Conservation (phyloP, 1,140 invertebrate genomes). For the Heliconius congener region DNA sequence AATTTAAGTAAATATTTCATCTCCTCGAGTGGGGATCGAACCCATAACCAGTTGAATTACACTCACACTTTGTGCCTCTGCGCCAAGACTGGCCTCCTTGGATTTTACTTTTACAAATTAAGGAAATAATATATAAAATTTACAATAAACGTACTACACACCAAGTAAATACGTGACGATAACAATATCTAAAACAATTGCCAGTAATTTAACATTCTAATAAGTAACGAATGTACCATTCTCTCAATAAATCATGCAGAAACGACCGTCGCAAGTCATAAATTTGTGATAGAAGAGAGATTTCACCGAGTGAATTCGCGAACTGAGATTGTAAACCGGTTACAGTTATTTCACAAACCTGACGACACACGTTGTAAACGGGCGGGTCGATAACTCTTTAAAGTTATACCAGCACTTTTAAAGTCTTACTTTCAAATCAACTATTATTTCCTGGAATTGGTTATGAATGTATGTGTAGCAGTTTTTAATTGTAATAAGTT, state of each 20-base stretch:
- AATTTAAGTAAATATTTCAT: no score
- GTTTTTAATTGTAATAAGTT: neutral
- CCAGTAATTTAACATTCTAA: neutral
- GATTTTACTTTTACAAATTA: neutral
- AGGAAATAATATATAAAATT: no score
- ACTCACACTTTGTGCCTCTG: no score
- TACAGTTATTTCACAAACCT: slow-evolving; percentile 23
- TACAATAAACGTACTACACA: neutral
- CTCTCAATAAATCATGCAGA: slow-evolving; percentile 1
- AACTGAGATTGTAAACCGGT: slow-evolving; percentile 23
- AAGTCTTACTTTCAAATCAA: slow-evolving; percentile 13
- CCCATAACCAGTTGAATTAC: no score
- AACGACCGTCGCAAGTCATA: slow-evolving; percentile 8
- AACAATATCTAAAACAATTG: neutral
- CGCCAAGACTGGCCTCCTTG: no score
- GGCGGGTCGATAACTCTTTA: slow-evolving; percentile 26
- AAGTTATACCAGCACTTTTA: slow-evolving; percentile 16
- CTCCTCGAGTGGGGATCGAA: no score
- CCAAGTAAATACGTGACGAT: neutral
- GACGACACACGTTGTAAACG: slow-evolving; percentile 1
- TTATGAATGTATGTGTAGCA: neutral
- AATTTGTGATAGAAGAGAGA: slow-evolving; percentile 17
- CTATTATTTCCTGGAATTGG: slow-evolving; percentile 9
- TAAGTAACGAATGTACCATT: neutral
- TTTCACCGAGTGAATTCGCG: slow-evolving; percentile 15